Conservation (phyloP, 2,797 vertebrate species). For the Nasua narica region DNA sequence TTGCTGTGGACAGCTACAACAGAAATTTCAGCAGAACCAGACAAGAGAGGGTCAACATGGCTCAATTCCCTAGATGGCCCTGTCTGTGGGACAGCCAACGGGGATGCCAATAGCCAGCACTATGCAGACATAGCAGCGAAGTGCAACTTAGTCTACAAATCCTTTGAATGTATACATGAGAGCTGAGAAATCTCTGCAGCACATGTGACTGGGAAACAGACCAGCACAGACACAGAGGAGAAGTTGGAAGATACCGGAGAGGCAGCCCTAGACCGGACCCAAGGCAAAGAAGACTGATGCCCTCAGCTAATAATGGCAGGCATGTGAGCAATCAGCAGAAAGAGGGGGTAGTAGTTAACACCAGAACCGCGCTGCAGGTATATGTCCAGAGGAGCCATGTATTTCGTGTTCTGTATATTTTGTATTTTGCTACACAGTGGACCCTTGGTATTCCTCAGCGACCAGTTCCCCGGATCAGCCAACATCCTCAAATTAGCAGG, state of each 20-base stretch:
- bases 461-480: background rate
- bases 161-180: background rate
- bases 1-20: background rate
- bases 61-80: background rate
- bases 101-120: background rate
- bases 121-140: background rate
- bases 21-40: background rate
- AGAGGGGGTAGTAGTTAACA: too few species aligned
- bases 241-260: background rate
- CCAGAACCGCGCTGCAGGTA: background rate
- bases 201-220: background rate
- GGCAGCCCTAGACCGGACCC: background rate
- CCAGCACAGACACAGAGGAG: background rate
- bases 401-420: background rate
- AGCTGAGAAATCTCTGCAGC: background rate
- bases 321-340: background rate
- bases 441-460: background rate
- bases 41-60: background rate
- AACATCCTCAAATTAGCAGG: background rate
- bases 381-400: background rate
- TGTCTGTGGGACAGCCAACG: background rate
- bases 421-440: background rate
- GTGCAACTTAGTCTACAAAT: background rate
- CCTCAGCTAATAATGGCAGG: background rate
- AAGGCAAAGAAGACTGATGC: background rate